A percentile compares a stretch with the other conserved stretches of the same genome.
Evolutionary conservation across 2,888 invertebrate species (phyloP).

Genomic region (Neoascia interrupta): DNA sequence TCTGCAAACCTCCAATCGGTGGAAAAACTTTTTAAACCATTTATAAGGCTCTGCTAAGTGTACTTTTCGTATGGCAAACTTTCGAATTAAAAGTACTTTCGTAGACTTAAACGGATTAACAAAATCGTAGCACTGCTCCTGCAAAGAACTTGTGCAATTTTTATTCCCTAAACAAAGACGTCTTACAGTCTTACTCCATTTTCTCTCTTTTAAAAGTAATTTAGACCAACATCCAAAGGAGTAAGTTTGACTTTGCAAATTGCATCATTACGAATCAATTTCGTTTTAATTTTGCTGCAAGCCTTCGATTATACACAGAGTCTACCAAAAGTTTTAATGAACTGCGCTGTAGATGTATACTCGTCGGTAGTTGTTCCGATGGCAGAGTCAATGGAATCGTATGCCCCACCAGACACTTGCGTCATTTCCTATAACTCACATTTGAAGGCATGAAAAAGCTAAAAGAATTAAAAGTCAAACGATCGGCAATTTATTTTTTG

Average conservation of each 20-base stretch:
- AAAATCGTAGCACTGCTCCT: too few relatives aligned
- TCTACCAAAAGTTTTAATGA: constrained; percentile 57
- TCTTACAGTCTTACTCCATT: too few relatives aligned
- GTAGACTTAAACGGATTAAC: too few relatives aligned
- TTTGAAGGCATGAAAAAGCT: constrained; percentile 11
- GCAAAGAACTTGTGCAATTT: too few relatives aligned
- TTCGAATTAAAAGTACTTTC: too few relatives aligned
- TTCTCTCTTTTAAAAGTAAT: constrained; percentile 4
- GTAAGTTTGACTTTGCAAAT: constrained; percentile 22
- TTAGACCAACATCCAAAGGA: neutral
- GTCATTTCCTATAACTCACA: constrained; percentile 12
- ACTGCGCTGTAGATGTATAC: too few relatives aligned
- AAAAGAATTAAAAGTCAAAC: neutral
- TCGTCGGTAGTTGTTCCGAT: too few relatives aligned
- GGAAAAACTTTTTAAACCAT: too few relatives aligned
- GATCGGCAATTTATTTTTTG: constrained; percentile 9
- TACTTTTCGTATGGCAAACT: too few relatives aligned
- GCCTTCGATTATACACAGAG: neutral
- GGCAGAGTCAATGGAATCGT: too few relatives aligned
- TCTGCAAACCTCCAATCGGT: too few relatives aligned
- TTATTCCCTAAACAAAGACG: neutral
- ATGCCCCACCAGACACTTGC: neutral
- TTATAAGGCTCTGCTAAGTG: too few relatives aligned
- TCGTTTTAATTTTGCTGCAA: neutral
- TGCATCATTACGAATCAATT: constrained; percentile 43